phyloP scores from a whole-genome alignment of 1,140 invertebrate species.

The Pemphigus obesinymphae region DNA sequence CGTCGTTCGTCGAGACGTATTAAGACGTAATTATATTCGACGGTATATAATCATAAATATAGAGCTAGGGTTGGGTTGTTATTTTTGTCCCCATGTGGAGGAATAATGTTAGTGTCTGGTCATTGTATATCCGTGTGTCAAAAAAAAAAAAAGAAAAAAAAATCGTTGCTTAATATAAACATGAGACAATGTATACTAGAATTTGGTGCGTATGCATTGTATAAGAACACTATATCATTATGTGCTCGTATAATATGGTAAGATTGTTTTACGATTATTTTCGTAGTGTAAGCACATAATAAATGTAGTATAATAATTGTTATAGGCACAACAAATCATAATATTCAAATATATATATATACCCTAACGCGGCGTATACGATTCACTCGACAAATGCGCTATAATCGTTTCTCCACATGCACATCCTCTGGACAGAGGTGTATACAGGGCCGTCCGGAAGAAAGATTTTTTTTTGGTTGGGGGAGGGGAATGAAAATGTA shows the following conservation, averaged over 20 bases:
- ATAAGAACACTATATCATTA: background rate
- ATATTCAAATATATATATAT: too few relatives aligned
- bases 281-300: background rate
- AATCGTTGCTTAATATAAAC: background rate
- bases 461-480: too few relatives aligned
- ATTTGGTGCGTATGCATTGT: background rate
- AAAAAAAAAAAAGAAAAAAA: background rate
- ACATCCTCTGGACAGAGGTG: too few relatives aligned
- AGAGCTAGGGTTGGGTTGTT: background rate
- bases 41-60: background rate
- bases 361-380: too few relatives aligned
- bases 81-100: conserved; percentile 21
- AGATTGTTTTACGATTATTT: background rate
- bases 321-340: background rate
- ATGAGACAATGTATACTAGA: background rate
- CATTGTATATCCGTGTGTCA: background rate
- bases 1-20: background rate
- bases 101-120: background rate
- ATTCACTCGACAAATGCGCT: too few relatives aligned
- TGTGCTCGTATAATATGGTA: background rate
- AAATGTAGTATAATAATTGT: background rate
- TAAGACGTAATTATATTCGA: background rate
- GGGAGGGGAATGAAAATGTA: too few relatives aligned
- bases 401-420: too few relatives aligned
- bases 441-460: too few relatives aligned